Base-by-base conservation (phyloP, 2,797 vertebrate genomes). In the Leptodactylus fallax region DNA sequence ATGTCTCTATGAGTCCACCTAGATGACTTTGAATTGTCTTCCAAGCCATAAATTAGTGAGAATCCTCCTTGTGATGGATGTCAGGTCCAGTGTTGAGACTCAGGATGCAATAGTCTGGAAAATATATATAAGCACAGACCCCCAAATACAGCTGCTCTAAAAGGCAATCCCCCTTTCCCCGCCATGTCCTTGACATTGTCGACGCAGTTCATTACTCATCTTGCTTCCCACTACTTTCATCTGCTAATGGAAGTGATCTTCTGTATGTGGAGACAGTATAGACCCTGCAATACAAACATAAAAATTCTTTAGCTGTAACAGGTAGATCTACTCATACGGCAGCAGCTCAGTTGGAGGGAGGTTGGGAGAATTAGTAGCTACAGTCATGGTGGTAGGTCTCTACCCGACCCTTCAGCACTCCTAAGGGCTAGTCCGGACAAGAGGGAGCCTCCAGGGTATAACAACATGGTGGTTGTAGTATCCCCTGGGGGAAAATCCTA, bases 261-360 rank as follows among this genome's bases (percentile, higher is more conserved):
- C 56, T 78, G 67, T 12, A 63, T 19, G 47, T 12, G 49, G 25
- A n/a, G 74, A 88, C 81, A 65, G 83, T 55, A 79, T 89, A 89
- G 49, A 89, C n/a, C 51, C 87, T 89, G 83, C 7, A 58, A 78
- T 3, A 49, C 12, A 88, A 53, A 74, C 1, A 85, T 1, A 49
- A 45, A 55, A 61, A 69, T 23, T 69, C 14, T 53, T 53, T 53
- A 53, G 1, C 1, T 53, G 12, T 12, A 53, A 53, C 51, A 53
- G 36, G 36, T 36, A 36, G 36, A 36, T 36, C 36, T 36, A 36
- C 36, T 36, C 36, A 36, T 36, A 36, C 36, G 36, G 36, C 36
- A 36, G 36, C 36, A 36, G 36, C 36, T 4, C 36, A 4, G 36
- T 36, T 36, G 36, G 36, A 36, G 36, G 36, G 4, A 36, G 2